These are phyloP conservation scores for Brachionichthys hirsutus DNA, from an alignment of 2,113 vertebrate genomes.

Conservation along the genomic window DNA sequence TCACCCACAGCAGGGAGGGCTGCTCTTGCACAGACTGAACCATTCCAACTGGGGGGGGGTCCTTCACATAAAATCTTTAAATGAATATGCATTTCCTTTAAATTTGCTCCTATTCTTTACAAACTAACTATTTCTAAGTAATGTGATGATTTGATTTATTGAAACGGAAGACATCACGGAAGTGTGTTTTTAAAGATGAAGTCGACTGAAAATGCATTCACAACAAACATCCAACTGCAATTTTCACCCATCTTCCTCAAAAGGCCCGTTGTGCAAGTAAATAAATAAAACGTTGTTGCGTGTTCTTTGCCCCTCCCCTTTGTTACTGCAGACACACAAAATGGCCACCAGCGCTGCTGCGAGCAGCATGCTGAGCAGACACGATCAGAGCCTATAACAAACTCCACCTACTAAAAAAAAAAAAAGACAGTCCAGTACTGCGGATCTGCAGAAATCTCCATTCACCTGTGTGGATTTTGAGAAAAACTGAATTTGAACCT, in stretches of 20 bases:
- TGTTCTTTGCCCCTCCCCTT: constrained; percentile 48
- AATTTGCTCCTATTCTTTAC: background rate
- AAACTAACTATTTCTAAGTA: background rate
- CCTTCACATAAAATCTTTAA: no score
- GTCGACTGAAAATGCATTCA: background rate
- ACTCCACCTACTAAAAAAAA: constrained; percentile 57
- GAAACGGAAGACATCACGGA: background rate
- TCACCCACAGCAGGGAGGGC: constrained; percentile 41
- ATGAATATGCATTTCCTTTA: no score
- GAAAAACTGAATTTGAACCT: background rate
- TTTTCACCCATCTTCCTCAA: constrained; percentile 5
- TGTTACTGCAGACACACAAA: constrained; percentile 68
- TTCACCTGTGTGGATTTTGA: constrained; percentile 5
- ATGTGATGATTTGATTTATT: constrained; percentile 1
- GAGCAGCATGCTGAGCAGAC: constrained; percentile 60
- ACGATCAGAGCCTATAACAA: constrained; percentile 50
- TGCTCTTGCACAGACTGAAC: constrained; percentile 59
- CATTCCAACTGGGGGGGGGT: constrained; percentile 49
- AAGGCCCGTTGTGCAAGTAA: constrained; percentile 3
- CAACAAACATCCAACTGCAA: constrained; percentile 6
- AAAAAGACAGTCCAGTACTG: no score
- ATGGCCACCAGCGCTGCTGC: constrained; percentile 74
- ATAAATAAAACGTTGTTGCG: constrained; percentile 22
- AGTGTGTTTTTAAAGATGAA: background rate
- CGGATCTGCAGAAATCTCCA: constrained; percentile 38